Evolutionary conservation across 2,888 invertebrate species (phyloP).

Genomic region (Drosophila cyrtoloma): DNA sequence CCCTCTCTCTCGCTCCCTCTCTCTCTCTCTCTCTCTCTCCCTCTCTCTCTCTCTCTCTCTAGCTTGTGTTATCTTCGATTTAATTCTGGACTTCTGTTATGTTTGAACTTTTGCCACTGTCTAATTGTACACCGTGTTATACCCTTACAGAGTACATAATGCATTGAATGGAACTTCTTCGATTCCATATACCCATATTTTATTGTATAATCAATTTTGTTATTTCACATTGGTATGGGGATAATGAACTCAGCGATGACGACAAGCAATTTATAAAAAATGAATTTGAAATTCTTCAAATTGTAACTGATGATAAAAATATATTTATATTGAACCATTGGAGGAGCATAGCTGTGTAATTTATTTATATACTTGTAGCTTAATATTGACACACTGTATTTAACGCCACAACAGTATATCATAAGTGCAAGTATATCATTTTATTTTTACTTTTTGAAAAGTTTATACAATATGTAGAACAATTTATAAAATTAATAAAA

Average conservation of each 20-base stretch:
- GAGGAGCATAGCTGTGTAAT: not conserved
- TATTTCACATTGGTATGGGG: not conserved
- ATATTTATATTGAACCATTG: not conserved
- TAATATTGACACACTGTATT: not conserved
- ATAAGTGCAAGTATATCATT: too few relatives aligned
- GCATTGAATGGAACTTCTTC: not conserved
- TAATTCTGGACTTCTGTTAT: conserved; percentile 48
- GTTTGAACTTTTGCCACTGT: conserved; percentile 57
- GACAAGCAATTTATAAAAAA: not conserved
- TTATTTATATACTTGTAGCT: not conserved
- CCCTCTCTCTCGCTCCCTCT: not conserved
- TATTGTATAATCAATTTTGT: not conserved
- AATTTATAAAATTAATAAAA: not conserved
- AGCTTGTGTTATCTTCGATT: conserved; percentile 29
- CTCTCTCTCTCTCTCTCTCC: too few relatives aligned
- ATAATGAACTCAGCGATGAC: not conserved
- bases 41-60: not conserved
- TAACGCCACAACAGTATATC: not conserved
- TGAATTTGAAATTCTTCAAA: not conserved
- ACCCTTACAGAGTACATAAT: not conserved
- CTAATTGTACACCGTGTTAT: conserved; percentile 59
- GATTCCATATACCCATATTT: not conserved
- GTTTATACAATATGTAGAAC: not conserved
- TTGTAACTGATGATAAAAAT: not conserved
- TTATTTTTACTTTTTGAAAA: not conserved